Base-by-base conservation (phyloP, 1,140 invertebrate genomes). In the Limonius californicus region DNA sequence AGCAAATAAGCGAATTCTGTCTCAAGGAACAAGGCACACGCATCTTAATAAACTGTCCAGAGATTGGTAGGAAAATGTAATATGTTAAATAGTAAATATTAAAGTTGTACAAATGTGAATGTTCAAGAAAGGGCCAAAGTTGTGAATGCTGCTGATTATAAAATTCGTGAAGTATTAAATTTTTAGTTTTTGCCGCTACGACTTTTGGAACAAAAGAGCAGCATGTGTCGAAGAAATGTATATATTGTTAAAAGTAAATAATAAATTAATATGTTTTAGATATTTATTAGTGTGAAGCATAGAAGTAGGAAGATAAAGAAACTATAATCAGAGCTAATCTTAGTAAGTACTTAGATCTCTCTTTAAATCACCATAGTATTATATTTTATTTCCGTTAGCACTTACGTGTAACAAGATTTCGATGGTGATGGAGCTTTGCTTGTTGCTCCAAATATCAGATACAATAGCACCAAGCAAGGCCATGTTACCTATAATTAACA, bases 221-320 rank as follows among this genome's bases (percentile, higher is more conserved):
- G 45, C 35, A 39, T 50, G 45, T 50, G 3, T 14, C 45, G 16
- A 18, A 18, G 45, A 50, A 19, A 14, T 50, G 45, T 50, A 50
- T 50, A 50, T 50, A 50, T 50, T 50, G 45, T 50, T 50, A 50
- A 50, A 39, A 39, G 35, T 39, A 14, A 39, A 50, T 18, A 50
- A 50, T 18, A 18, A 45, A 45, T 45, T 45, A 45, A 45, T 50
- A 50, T 50, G 45, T 50, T 50, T 50, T 50, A 50, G 45, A 50
- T 50, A 50, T 50, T 50, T 50, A 50, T 50, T 50, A 50, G 45
- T 50, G 45, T 50, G 45, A 50, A 50, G 45, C 45, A 19, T 50
- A 50, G 45, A 50, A 50, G 45, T 50, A 50, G 45, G 20, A 50
- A 19, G 12, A 50, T 50, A 50, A 50, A 50, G 9, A 19, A 50